Conservation (phyloP, 2,797 vertebrate genomes). For the Acropternis orthonyx region DNA sequence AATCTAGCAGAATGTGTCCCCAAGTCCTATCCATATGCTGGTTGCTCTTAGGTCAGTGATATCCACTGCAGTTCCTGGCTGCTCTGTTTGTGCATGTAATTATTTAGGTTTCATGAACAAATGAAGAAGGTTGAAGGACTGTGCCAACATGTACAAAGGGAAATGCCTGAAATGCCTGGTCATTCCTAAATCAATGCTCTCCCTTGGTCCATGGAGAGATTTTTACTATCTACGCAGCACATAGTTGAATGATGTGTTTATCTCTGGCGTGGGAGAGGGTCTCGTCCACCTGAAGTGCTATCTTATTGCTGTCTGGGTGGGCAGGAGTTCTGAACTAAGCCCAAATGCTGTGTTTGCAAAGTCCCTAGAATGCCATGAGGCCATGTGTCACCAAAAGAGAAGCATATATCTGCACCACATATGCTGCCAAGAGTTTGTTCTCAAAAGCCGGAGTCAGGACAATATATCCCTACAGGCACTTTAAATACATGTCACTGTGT, state of each 20-base stretch:
- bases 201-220: not conserved
- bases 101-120: not conserved
- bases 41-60: not conserved
- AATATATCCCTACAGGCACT: not conserved
- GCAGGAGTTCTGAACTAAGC: not conserved
- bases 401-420: not conserved
- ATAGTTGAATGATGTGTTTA: not conserved
- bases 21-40: not conserved
- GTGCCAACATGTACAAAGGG: rapidly evolving
- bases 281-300: not conserved
- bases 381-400: not conserved
- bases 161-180: not conserved
- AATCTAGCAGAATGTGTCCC: not conserved
- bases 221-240: not conserved
- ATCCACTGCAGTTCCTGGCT: not conserved
- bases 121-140: not conserved
- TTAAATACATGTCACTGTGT: not conserved
- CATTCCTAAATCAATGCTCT: not conserved
- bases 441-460: not conserved
- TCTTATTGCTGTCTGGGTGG: not conserved
- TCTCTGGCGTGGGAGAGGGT: not conserved
- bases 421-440: not conserved
- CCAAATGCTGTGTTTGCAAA: not conserved
- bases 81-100: not conserved
- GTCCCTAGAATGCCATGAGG: not conserved